phyloP scores from a whole-genome alignment of 2,113 vertebrate genomes.

The Laterallus jamaicensis region DNA sequence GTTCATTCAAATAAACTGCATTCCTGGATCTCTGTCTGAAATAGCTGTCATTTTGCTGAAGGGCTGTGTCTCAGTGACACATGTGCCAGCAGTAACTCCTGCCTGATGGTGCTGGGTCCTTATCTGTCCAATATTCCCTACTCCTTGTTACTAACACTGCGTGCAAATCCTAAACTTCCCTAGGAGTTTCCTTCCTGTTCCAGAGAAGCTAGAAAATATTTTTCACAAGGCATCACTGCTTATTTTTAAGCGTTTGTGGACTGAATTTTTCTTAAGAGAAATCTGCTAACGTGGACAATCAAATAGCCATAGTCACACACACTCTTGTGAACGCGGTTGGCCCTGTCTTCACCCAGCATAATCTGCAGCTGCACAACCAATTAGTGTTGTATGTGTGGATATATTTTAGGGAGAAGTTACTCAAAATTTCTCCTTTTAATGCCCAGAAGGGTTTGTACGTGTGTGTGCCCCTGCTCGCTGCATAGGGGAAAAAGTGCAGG shows the following conservation, averaged over 20 bases:
- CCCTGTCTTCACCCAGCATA: not conserved
- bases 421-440: not conserved
- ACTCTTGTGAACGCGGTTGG: not conserved
- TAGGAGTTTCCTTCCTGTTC: not conserved
- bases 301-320: not conserved
- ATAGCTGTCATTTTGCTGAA: constrained; percentile 46
- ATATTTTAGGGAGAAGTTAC: not conserved
- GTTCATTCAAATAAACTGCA: constrained; percentile 42
- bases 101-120: fast-evolving
- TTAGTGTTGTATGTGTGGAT: not conserved
- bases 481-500: not conserved
- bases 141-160: not conserved
- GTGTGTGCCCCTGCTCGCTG: not conserved
- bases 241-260: not conserved
- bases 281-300: not conserved
- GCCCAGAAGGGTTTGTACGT: not conserved
- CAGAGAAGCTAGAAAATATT: not conserved
- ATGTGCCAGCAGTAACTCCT: not conserved
- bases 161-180: not conserved
- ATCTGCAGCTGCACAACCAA: not conserved
- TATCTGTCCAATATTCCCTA: not conserved
- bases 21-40: constrained; percentile 47
- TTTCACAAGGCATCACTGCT: not conserved
- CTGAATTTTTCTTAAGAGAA: not conserved
- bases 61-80: not conserved